Evolutionary conservation across 2,797 vertebrate genomes (phyloP).

Genomic region (Enteromius unitaeniatus): DNA sequence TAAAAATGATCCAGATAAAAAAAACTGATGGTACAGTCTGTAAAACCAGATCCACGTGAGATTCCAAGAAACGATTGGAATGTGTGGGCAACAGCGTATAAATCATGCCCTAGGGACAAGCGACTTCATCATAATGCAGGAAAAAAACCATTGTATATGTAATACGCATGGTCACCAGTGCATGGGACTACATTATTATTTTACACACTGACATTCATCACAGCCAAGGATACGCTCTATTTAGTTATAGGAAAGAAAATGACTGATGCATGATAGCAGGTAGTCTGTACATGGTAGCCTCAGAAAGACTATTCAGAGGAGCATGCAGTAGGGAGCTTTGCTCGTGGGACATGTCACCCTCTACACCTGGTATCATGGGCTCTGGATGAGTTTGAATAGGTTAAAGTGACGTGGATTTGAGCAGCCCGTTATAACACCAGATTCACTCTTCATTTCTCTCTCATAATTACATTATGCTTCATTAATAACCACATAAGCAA

Average conservation of each 20-base stretch:
- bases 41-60: constrained; percentile 1
- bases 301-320: background rate
- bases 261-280: background rate
- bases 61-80: constrained; percentile 15
- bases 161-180: background rate
- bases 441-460: background rate
- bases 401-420: background rate
- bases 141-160: constrained; percentile 12
- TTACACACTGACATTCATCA: background rate
- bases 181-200: constrained; percentile 16
- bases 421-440: background rate
- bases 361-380: background rate
- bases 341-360: background rate
- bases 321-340: background rate
- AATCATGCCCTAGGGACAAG: background rate
- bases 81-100: constrained; percentile 6
- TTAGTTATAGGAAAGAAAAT: background rate
- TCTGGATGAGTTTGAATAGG: background rate
- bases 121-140: background rate
- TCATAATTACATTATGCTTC: no score
- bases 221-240: background rate
- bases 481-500: no score
- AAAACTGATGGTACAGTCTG: background rate
- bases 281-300: background rate
- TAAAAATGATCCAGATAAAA: constrained; percentile 19